A percentile compares a stretch with the other conserved stretches of the same genome.
These are phyloP conservation scores for Cheirogaleus medius DNA, from an alignment of 2,113 vertebrate species.

Conservation along the genomic window DNA sequence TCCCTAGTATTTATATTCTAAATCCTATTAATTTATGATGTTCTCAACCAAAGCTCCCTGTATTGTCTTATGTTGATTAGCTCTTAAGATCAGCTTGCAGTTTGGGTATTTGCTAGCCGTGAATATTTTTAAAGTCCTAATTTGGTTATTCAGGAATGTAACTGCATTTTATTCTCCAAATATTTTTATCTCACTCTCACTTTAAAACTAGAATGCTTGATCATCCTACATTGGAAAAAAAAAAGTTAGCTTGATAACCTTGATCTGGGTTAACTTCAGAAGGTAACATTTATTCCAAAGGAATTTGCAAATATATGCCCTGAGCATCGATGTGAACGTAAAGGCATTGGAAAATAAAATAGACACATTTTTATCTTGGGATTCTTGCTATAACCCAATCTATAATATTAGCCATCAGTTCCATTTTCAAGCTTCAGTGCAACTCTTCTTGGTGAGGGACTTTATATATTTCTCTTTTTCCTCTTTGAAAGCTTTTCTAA, in stretches of 20 bases:
- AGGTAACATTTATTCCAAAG: not conserved
- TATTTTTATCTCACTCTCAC: not conserved
- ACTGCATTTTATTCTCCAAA: not conserved
- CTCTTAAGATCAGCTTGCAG: not conserved
- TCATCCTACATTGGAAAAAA: not conserved
- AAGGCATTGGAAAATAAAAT: not conserved
- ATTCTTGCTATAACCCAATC: constrained; percentile 15
- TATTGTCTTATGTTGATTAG: not conserved
- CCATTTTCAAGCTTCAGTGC: constrained; percentile 27
- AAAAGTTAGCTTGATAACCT: not conserved
- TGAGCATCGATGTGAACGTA: not conserved
- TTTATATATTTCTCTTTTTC: not conserved
- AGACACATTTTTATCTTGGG: not conserved
- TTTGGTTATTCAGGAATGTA: not conserved
- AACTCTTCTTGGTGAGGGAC: constrained; percentile 10
- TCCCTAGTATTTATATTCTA: not conserved
- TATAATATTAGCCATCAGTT: not conserved
- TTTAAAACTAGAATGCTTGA: not conserved
- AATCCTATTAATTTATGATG: not conserved
- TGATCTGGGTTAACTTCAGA: not conserved
- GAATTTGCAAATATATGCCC: not conserved
- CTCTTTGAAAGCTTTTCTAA: constrained; percentile 26
- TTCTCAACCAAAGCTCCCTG: not conserved
- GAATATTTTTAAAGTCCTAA: not conserved
- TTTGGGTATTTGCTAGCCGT: not conserved